Evolutionary conservation across 2,797 vertebrate species (phyloP).

Genomic region (Helostoma temminkii): DNA sequence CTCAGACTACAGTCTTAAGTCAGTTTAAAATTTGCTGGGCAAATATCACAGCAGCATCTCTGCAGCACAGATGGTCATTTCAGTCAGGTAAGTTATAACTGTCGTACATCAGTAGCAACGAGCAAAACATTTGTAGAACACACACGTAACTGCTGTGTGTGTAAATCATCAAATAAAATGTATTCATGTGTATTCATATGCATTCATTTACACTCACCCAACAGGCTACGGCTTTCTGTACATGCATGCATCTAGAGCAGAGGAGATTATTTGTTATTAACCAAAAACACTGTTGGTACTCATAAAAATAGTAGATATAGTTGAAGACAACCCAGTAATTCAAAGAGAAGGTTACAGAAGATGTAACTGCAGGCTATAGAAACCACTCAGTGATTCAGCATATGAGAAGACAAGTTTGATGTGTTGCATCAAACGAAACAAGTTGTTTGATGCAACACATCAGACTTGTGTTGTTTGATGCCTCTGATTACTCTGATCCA

Average conservation of each 20-base stretch:
- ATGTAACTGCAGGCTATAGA: neutral
- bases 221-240: neutral
- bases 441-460: too few relatives aligned
- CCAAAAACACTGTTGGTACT: neutral
- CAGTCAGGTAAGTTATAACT: too few relatives aligned
- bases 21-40: too few relatives aligned
- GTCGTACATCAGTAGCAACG: too few relatives aligned
- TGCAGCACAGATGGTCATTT: too few relatives aligned
- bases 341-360: neutral
- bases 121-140: too few relatives aligned
- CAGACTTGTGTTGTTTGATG: too few relatives aligned
- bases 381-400: slow-evolving; percentile 17
- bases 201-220: neutral
- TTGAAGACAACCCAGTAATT: neutral
- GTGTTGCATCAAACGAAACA: slow-evolving; percentile 39
- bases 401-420: neutral
- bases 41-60: too few relatives aligned
- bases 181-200: too few relatives aligned
- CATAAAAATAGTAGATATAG: neutral
- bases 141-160: too few relatives aligned
- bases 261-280: neutral
- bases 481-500: slow-evolving; percentile 44
- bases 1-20: too few relatives aligned
- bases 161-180: too few relatives aligned
- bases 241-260: neutral